Conservation (phyloP, 1,140 invertebrate species). For the Ericerus pela region DNA sequence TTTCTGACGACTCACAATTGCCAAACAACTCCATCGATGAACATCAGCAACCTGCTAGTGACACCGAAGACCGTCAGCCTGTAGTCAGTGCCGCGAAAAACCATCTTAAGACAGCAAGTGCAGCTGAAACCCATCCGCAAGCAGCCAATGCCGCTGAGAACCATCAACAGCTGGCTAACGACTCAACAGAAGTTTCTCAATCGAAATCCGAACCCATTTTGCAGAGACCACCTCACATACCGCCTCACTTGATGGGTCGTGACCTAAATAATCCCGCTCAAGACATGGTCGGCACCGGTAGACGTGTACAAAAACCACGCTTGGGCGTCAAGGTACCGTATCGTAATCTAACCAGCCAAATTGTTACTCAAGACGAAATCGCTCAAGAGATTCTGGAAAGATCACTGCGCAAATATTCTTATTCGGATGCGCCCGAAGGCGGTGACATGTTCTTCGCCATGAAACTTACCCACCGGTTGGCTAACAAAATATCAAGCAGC, state of each 20-base stretch:
- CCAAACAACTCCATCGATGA: no score
- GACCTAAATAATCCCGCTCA: conserved; percentile 21
- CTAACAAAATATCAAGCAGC: conserved; percentile 27
- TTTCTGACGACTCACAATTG: no score
- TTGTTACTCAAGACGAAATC: conserved; percentile 34
- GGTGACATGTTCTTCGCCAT: conserved; percentile 36
- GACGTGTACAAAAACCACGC: conserved; percentile 28
- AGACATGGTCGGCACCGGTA: conserved; percentile 21
- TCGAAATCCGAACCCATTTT: no score
- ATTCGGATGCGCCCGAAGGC: conserved; percentile 26
- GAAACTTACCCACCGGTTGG: conserved; percentile 34
- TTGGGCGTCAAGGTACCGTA: conserved; percentile 34
- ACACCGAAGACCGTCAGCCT: no score
- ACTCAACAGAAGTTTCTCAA: no score
- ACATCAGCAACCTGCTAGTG: no score
- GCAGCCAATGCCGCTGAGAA: no score
- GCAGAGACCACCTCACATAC: conserved; percentile 16
- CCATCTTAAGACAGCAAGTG: no score
- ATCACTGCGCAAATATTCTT: conserved; percentile 24
- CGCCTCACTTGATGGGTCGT: conserved; percentile 22
- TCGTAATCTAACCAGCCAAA: conserved; percentile 33
- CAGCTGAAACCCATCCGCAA: no score
- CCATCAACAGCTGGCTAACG: no score
- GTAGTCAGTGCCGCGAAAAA: no score
- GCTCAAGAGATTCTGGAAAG: conserved; percentile 34